Evolutionary conservation across 92 coral and sea anemone species (phyloP).

Genomic region (Palythoa grandiflora): DNA sequence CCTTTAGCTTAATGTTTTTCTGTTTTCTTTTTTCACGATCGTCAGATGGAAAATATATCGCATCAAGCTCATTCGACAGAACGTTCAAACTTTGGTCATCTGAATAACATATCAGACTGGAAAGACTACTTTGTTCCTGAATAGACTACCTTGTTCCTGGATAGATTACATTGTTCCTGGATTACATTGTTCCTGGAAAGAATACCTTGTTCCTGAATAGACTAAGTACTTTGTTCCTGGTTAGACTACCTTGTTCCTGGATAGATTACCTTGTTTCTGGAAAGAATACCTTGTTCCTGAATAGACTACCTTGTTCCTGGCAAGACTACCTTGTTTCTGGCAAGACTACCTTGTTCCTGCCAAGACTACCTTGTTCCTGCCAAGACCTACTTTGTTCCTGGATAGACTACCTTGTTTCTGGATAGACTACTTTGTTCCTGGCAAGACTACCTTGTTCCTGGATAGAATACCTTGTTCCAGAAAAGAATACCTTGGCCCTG

Average conservation of each 20-base stretch:
- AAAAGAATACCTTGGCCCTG: too few relatives aligned
- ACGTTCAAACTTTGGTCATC: constrained; percentile 98
- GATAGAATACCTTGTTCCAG: too few relatives aligned
- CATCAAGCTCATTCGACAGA: constrained; percentile 97
- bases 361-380: background rate
- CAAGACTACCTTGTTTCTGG: background rate
- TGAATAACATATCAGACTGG: constrained; percentile 54
- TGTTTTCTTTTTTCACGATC: background rate
- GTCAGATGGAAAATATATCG: constrained; percentile 94
- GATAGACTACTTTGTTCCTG: too few relatives aligned
- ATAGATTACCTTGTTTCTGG: background rate
- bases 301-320: background rate
- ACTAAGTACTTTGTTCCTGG: background rate
- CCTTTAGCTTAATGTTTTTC: too few relatives aligned
- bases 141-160: background rate
- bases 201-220: too few relatives aligned
- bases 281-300: background rate
- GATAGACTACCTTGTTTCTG: too few relatives aligned
- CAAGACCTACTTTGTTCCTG: too few relatives aligned
- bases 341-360: background rate
- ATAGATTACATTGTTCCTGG: background rate
- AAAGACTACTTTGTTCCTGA: background rate
- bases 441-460: too few relatives aligned
- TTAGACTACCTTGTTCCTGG: background rate
- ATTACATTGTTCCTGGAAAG: too few relatives aligned